Percentiles rank a stretch among this genome's conserved stretches.
phyloP scores from a whole-genome alignment of 1,140 invertebrate genomes.

The Arion vulgaris region DNA sequence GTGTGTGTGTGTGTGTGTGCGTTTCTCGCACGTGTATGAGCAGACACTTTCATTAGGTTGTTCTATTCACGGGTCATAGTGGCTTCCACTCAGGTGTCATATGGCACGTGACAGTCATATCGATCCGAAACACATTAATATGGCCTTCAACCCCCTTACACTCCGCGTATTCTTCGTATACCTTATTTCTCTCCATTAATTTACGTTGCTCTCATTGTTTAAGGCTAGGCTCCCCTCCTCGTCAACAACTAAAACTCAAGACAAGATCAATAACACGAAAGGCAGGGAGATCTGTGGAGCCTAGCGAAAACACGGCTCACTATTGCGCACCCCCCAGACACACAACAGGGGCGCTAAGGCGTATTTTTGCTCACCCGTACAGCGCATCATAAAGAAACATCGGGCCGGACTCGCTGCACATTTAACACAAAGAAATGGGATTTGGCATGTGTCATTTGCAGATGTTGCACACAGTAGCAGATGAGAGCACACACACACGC shows the following conservation, averaged over 20 bases:
- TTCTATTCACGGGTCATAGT: not conserved
- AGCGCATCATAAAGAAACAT: not conserved
- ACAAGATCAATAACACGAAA: not conserved
- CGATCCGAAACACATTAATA: not conserved
- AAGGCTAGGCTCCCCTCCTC: not conserved
- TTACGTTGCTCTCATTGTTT: not conserved
- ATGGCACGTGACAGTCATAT: not conserved
- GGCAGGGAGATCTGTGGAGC: not conserved
- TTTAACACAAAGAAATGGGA: not conserved
- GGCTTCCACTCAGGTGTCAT: not conserved
- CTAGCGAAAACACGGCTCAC: not conserved
- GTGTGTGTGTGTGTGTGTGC: not conserved
- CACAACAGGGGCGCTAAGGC: not conserved
- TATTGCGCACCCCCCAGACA: not conserved
- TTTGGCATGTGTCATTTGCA: constrained; percentile 3
- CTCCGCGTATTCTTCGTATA: not conserved
- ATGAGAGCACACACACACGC: not conserved
- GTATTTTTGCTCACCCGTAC: not conserved
- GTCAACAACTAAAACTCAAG: not conserved
- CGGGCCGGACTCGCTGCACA: not conserved
- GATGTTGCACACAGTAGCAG: not conserved
- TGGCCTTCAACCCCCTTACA: not conserved
- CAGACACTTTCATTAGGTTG: no score
- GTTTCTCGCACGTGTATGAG: no score
- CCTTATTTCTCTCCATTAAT: not conserved